Conservation (phyloP, 1,140 invertebrate genomes). For the Drosophila rufa region DNA sequence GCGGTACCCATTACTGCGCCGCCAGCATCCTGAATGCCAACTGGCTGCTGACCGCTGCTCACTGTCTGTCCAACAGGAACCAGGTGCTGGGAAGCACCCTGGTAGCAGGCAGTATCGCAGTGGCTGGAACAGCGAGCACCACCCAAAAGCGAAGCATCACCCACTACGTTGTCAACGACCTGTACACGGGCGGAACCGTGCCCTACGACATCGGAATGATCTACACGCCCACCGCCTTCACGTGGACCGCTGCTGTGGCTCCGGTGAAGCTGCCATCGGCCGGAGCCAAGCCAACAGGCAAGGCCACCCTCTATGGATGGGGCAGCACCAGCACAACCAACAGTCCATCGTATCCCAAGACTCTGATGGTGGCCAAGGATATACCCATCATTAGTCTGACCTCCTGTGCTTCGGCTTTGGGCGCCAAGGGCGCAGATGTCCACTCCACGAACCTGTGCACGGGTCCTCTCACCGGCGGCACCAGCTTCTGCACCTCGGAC, state of each 20-base stretch:
- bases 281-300: slow-evolving; percentile 83
- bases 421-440: slow-evolving; percentile 71
- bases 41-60: slow-evolving; percentile 86
- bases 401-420: slow-evolving; percentile 71
- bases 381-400: slow-evolving; percentile 72
- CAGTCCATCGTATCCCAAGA: slow-evolving; percentile 73
- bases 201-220: slow-evolving; percentile 87
- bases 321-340: slow-evolving; percentile 85
- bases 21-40: slow-evolving; percentile 86
- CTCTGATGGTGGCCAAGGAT: slow-evolving; percentile 80
- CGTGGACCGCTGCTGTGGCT: slow-evolving; percentile 84
- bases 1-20: slow-evolving; percentile 86
- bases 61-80: slow-evolving; percentile 69
- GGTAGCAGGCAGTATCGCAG: slow-evolving; percentile 70
- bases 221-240: slow-evolving; percentile 85
- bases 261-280: slow-evolving; percentile 83
- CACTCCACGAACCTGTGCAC: slow-evolving; percentile 86
- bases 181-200: slow-evolving; percentile 81
- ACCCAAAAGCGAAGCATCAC: slow-evolving; percentile 71
- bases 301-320: slow-evolving; percentile 85
- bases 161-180: slow-evolving; percentile 63
- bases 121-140: slow-evolving; percentile 64
- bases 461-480: slow-evolving; percentile 85
- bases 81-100: slow-evolving; percentile 66
- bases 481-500: slow-evolving; percentile 86